These are phyloP conservation scores for Brachypterus glaber DNA, from an alignment of 2,888 invertebrate genomes.

Conservation along the genomic window DNA sequence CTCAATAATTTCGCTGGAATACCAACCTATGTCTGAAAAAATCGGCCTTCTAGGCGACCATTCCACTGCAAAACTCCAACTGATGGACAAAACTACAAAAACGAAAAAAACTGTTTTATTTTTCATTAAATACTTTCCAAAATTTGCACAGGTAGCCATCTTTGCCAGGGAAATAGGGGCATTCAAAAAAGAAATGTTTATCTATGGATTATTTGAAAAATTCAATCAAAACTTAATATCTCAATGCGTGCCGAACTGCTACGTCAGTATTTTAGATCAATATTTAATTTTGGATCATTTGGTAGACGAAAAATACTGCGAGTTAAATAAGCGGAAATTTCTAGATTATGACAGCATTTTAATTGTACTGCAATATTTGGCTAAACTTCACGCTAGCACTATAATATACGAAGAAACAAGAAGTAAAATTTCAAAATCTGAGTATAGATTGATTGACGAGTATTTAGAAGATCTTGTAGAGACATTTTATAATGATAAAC, in stretches of 20 bases:
- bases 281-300: conserved; percentile 40
- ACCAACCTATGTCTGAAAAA: conserved; percentile 18
- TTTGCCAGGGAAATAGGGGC: conserved; percentile 29
- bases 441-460: conserved; percentile 20
- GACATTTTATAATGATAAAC: conserved; percentile 23
- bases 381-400: conserved; percentile 35
- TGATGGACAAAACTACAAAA: conserved; percentile 19
- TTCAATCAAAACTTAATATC: conserved; percentile 18
- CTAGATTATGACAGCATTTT: conserved; percentile 29
- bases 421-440: conserved; percentile 13
- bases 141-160: conserved; percentile 19
- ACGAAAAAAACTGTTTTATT: conserved; percentile 21
- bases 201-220: conserved; percentile 24
- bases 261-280: conserved; percentile 28
- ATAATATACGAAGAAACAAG: conserved; percentile 33
- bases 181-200: conserved; percentile 28
- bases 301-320: conserved; percentile 27
- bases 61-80: conserved; percentile 18
- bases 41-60: conserved; percentile 30
- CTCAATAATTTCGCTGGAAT: background rate
- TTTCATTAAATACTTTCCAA: conserved; percentile 32
- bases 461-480: conserved; percentile 23
- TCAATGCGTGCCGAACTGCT: conserved; percentile 34
- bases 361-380: conserved; percentile 29
- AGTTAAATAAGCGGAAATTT: conserved; percentile 23